A percentile compares a stretch with the other conserved stretches of the same genome.
Conservation (phyloP, 2,888 invertebrate species). For the Euplagia quadripunctaria region DNA sequence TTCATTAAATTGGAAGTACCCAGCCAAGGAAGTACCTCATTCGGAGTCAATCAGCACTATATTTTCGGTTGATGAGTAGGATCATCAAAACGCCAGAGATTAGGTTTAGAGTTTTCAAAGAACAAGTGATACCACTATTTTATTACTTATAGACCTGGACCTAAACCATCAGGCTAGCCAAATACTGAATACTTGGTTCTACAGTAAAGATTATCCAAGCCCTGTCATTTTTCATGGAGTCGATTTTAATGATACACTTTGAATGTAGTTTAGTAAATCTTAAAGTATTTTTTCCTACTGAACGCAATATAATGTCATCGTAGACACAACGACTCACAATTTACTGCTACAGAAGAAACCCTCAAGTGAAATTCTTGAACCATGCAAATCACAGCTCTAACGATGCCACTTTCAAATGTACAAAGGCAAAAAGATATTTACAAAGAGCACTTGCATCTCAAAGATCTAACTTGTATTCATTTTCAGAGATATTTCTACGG, state of each 20-base stretch:
- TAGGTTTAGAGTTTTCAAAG: background rate
- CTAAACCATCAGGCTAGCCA: too few relatives aligned
- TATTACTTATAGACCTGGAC: too few relatives aligned
- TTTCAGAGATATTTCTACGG: background rate
- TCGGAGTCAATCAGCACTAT: background rate
- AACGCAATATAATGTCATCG: background rate
- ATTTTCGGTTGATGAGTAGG: background rate
- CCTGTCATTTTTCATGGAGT: background rate
- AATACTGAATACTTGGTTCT: too few relatives aligned
- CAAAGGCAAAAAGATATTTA: conserved; percentile 7
- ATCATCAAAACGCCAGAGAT: background rate
- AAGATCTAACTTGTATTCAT: background rate
- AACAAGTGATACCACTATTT: background rate
- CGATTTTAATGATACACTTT: background rate
- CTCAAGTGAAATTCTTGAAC: conserved; percentile 1
- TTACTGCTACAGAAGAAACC: background rate
- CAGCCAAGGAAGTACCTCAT: background rate
- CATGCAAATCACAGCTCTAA: conserved; percentile 16
- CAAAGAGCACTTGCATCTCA: conserved; percentile 4
- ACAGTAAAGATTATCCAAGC: background rate
- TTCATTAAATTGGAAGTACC: background rate
- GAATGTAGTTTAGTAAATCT: background rate
- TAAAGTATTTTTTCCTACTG: background rate
- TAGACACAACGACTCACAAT: background rate
- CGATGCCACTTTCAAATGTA: conserved; percentile 9